These are phyloP conservation scores for Solea senegalensis DNA, from an alignment of 2,113 vertebrate genomes.

Conservation along the genomic window DNA sequence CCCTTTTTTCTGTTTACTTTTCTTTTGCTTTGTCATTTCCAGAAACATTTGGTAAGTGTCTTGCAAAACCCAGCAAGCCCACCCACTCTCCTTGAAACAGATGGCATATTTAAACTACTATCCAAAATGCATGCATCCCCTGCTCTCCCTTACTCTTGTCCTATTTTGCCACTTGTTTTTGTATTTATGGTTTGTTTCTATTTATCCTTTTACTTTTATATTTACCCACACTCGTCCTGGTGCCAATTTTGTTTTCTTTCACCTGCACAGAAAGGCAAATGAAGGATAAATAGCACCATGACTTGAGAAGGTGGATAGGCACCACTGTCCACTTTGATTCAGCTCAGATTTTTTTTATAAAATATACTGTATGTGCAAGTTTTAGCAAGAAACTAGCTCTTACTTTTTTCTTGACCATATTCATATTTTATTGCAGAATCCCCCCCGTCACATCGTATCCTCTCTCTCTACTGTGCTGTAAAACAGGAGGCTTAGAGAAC, in stretches of 20 bases:
- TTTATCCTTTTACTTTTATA: constrained; percentile 30
- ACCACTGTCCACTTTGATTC: too few species aligned
- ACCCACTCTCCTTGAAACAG: constrained; percentile 85
- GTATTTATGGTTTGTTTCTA: constrained; percentile 17
- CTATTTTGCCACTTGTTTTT: constrained; percentile 28
- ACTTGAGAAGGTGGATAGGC: background rate
- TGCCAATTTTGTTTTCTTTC: constrained; percentile 9
- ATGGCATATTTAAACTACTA: constrained; percentile 85
- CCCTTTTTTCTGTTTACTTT: constrained; percentile 73
- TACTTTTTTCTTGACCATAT: constrained; percentile 5
- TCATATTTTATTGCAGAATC: background rate
- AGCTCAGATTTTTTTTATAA: too few species aligned
- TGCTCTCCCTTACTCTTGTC: constrained; percentile 33
- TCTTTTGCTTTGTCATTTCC: constrained; percentile 85
- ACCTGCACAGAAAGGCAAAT: constrained; percentile 33
- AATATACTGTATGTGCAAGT: background rate
- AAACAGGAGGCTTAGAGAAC: constrained; percentile 33
- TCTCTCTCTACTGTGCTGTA: constrained; percentile 16
- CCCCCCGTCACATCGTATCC: background rate
- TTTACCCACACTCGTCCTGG: constrained; percentile 10
- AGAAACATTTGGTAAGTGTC: constrained; percentile 99
- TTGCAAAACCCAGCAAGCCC: constrained; percentile 77
- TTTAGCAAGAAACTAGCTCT: constrained; percentile 2
- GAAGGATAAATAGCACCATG: constrained; percentile 25
- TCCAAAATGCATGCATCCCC: constrained; percentile 86